Evolutionary conservation across 2,888 invertebrate genomes (phyloP).

Genomic region (Proisotoma minuta): DNA sequence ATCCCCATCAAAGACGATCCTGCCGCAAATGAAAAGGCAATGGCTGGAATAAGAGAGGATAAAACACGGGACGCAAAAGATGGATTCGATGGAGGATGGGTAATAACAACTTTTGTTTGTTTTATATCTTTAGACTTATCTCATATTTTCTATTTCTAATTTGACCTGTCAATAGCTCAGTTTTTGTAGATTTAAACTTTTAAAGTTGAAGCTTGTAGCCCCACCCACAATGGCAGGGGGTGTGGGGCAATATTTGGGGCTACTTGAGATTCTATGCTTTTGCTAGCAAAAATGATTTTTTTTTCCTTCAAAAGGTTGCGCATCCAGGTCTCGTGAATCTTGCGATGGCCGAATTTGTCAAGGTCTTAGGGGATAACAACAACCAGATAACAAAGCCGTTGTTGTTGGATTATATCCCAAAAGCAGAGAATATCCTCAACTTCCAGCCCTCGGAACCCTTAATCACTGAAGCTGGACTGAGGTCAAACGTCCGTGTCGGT

Average conservation of each 20-base stretch:
- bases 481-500: conserved; percentile 28
- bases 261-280: too few species aligned
- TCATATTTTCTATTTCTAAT: too few species aligned
- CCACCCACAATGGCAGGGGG: too few species aligned
- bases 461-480: conserved; percentile 35
- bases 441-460: conserved; percentile 20
- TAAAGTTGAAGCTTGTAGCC: too few species aligned
- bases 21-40: conserved; percentile 35
- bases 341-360: conserved; percentile 28
- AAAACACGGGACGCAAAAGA: conserved; percentile 33
- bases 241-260: too few species aligned
- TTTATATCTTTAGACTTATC: too few species aligned
- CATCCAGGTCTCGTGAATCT: conserved; percentile 36
- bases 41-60: conserved; percentile 31
- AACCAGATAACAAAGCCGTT: conserved; percentile 35
- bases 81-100: conserved; percentile 41
- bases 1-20: conserved; percentile 38
- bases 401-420: conserved; percentile 19
- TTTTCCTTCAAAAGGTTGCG: too few species aligned
- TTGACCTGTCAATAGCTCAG: too few species aligned
- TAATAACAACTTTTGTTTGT: too few species aligned
- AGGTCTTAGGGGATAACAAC: conserved; percentile 23
- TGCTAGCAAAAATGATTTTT: too few species aligned
- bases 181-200: too few species aligned
- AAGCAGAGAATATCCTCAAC: conserved; percentile 30